Percentiles rank a stretch among this genome's conserved stretches.
These are phyloP conservation scores for Echinometra lucunter DNA, from an alignment of 53 echinoderm and acorn worm species.

Conservation along the genomic window DNA sequence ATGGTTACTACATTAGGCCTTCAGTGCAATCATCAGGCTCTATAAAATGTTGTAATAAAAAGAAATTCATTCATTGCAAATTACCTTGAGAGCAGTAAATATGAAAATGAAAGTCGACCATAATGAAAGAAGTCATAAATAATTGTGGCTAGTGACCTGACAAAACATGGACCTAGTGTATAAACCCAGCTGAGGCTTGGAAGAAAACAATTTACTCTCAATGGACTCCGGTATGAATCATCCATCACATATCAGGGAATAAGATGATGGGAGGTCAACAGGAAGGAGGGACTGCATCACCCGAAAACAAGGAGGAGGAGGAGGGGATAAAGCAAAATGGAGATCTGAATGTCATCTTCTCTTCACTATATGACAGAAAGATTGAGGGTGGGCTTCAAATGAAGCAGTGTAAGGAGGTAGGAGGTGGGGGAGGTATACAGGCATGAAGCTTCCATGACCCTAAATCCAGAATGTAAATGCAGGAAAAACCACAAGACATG, in stretches of 20 bases:
- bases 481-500: constrained; percentile 40
- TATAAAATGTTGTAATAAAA: not conserved
- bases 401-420: not conserved
- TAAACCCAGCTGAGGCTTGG: constrained; percentile 16
- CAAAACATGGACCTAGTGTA: not conserved
- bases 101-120: constrained; percentile 24
- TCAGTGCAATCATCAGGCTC: not conserved
- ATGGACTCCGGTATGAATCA: constrained; percentile 19
- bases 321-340: not conserved
- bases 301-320: not conserved
- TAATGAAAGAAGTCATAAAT: constrained; percentile 6
- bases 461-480: constrained; percentile 26
- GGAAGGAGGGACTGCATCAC: constrained; percentile 24
- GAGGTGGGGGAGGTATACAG: not conserved
- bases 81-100: not conserved
- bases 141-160: constrained; percentile 1
- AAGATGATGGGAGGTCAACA: not conserved
- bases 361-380: not conserved
- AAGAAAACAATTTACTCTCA: constrained; percentile 44
- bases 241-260: not conserved
- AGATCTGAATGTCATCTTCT: not conserved
- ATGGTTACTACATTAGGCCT: not conserved
- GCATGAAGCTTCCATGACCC: constrained; percentile 18
- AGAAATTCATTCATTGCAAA: not conserved
- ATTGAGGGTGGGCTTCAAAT: not conserved